Base-by-base conservation (phyloP, 2,888 invertebrate species). In the Nycteola revayana region DNA sequence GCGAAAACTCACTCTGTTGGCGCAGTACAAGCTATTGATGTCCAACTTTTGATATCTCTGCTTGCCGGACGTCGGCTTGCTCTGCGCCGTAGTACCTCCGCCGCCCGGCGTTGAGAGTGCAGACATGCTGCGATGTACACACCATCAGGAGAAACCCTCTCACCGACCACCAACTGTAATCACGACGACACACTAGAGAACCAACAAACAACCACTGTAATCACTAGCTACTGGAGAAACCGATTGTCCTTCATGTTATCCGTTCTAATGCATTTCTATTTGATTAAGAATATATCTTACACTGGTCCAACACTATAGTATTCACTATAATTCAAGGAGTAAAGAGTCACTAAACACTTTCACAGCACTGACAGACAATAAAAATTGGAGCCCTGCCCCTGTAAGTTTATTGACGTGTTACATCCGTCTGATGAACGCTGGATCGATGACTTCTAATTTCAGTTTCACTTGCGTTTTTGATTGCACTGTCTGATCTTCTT, bases 121-220 rank as follows among this genome's bases (percentile, higher is more conserved):
- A 94, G 96, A 96, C 96, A 96, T 96, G 93, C 95, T 96, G 96
- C 94, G 94, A 94, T 93, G 94, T 94, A 94, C 93, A 94, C 95
- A 94, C 94, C 96, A 96, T 96, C 81, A 88, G 85, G 87, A 83
- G 85, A 65, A 73, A 87, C 87, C 85, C 82, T 81, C 82, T 66
- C 77, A 71, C 80, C 68, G 75, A 84, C 83, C 84, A 85, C 84
- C 88, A 86, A 86, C 89, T 86, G 84, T 73, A 87, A 82, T 66
- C 71, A 75, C 63, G 56, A 58, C 63, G 72, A 71, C 46, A 54
- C 65, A 58, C 68, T 61, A 37, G 50, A 59, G 33, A 52, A 55
- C 55, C 47, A 45, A 59, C 51, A 50, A 50, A 57, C 48, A 56
- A 39, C 51, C 27, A 33, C 35, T n/a, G 7, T 36, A 29, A 21